Evolutionary conservation across 2,888 invertebrate species (phyloP).

Genomic region (Drosophila rellima): DNA sequence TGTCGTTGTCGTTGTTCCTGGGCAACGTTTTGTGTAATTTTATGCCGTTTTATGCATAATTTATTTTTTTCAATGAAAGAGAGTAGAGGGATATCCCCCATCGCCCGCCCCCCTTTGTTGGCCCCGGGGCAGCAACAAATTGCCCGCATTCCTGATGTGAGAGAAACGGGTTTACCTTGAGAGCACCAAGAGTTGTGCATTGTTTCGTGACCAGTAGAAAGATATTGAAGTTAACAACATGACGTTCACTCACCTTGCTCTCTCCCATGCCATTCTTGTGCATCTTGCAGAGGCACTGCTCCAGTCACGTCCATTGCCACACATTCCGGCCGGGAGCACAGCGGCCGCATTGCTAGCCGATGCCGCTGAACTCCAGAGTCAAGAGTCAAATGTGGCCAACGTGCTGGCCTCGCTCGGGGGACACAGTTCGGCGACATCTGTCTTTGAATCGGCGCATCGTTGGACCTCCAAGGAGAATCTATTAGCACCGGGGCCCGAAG

Average conservation of each 20-base stretch:
- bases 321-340: constrained; percentile 89
- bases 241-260: constrained; percentile 51
- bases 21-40: constrained; percentile 63
- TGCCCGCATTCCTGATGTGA: constrained; percentile 69
- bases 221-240: constrained; percentile 14
- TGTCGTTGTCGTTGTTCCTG: constrained; percentile 47
- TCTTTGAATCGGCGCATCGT: constrained; percentile 88
- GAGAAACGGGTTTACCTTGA: constrained; percentile 70
- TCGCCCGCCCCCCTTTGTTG: not conserved
- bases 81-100: constrained; percentile 25
- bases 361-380: constrained; percentile 67
- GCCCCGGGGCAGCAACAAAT: constrained; percentile 43
- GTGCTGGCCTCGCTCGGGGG: constrained; percentile 76
- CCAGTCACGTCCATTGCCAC: constrained; percentile 97
- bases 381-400: constrained; percentile 67
- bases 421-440: constrained; percentile 83
- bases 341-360: constrained; percentile 70
- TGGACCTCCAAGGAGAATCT: constrained; percentile 99
- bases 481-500: constrained; percentile 93
- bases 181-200: constrained; percentile 43
- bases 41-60: constrained; percentile 72
- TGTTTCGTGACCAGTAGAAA: constrained; percentile 46
- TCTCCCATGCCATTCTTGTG: constrained; percentile 7
- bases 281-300: constrained; percentile 93
- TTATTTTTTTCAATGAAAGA: constrained; percentile 71